Evolutionary conservation across 2,888 invertebrate species (phyloP), one percentile per base, ranked within the genome.

Genomic region (Acanthosoma haemorrhoidale): DNA sequence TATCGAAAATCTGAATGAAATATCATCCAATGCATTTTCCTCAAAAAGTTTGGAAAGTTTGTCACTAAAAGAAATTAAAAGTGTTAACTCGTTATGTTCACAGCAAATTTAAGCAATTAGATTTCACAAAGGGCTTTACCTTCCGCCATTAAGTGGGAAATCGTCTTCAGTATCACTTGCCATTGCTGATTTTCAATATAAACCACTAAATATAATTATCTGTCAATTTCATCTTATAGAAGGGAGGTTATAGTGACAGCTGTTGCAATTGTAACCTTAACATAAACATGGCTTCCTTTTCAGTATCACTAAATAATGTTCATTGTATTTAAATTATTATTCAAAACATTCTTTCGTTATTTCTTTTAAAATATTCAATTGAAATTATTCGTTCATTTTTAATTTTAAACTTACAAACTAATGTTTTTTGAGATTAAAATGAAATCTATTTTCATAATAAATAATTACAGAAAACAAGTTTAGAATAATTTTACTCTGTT

Each of bases 91-190:
- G 1, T 39, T 57, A 57, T 8, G 9, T 11, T 11, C 18, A 16
- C 29, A 25, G n/a, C 15, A 39, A 2, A 32, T 13, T 16, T 34
- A 16, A 5, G 16, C 4, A 13, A 59, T 13, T 21, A 3, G 2
- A 2, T 8, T 15, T 9, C 9, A 25, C 34, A 4, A 67, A 16
- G 29, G 32, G 3, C 9, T 13, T 16, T 60, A 67, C 67, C 67
- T 67, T 67, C 67, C 67, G 16, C 67, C 67, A 57, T 67, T 67
- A n/a, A 67, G 34, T 34, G 67, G 67, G 51, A 67, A 67, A 67
- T 67, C 67, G 8, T 67, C 67, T 21, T 67, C 67, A 9, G 51
- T 32, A 51, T 67, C 67, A 57, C 67, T 41, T 41, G 16, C 13
- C 57, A 51, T 51, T 13, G n/a, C 29, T 4, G 29, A 25, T 51